phyloP scores from a whole-genome alignment of 2,888 invertebrate genomes.

The Artemia sinica region DNA sequence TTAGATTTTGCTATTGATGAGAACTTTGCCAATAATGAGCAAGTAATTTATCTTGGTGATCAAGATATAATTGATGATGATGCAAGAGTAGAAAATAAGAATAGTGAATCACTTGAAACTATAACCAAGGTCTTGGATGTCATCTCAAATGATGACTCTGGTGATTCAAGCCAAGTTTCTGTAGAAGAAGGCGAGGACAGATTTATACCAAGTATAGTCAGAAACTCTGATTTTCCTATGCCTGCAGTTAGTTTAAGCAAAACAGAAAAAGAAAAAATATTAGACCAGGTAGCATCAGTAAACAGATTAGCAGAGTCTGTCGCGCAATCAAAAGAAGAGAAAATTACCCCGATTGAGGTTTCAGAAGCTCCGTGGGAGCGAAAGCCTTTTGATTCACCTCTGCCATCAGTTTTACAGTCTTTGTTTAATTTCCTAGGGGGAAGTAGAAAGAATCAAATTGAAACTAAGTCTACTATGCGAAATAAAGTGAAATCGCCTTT shows the following conservation, averaged over 20 bases:
- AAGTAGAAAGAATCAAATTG: background rate
- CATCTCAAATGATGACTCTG: background rate
- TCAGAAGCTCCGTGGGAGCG: conserved; percentile 12
- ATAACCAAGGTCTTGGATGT: background rate
- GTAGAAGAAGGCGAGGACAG: too few species aligned
- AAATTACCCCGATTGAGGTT: background rate
- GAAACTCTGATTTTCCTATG: background rate
- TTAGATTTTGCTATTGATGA: background rate
- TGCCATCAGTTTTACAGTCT: background rate
- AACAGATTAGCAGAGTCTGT: background rate
- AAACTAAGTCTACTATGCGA: too few species aligned
- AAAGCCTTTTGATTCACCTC: background rate
- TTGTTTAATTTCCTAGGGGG: conserved; percentile 1
- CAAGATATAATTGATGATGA: background rate
- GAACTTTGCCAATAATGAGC: background rate
- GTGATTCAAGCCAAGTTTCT: too few species aligned
- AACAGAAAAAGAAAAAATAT: background rate
- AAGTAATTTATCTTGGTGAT: background rate
- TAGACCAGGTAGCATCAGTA: background rate
- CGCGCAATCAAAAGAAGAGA: background rate
- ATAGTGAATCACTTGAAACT: too few species aligned
- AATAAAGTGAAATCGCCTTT: too few species aligned
- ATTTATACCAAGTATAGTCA: background rate
- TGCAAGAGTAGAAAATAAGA: background rate
- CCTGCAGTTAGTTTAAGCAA: background rate